A percentile compares a stretch with the other conserved stretches of the same genome.
phyloP scores from a whole-genome alignment of 2,888 invertebrate species.

The Clusia tigrina region DNA sequence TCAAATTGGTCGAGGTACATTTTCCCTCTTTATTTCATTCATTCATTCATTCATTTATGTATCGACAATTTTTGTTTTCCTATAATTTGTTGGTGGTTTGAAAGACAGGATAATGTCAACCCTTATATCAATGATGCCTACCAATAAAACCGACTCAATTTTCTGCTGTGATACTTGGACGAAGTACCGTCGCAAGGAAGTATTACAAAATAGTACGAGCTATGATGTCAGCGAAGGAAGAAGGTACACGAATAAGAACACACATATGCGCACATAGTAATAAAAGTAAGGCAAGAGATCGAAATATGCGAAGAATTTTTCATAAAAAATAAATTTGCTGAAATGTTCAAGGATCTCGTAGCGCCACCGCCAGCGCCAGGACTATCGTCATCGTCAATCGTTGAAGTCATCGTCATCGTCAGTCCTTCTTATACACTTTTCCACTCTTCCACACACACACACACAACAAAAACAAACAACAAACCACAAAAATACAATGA shows the following conservation, averaged over 20 bases:
- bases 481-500: not conserved
- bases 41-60: too few species aligned
- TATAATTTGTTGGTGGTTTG: too few species aligned
- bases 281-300: not conserved
- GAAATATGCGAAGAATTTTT: slow-evolving; percentile 3
- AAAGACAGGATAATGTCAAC: too few species aligned
- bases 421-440: not conserved
- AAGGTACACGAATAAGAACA: not conserved
- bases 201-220: not conserved
- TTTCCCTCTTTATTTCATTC: too few species aligned
- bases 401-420: not conserved
- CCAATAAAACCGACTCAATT: too few species aligned
- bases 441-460: not conserved
- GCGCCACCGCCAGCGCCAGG: not conserved
- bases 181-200: not conserved
- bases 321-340: not conserved
- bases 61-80: too few species aligned
- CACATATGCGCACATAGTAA: not conserved
- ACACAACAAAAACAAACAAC: not conserved
- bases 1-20: too few species aligned
- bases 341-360: not conserved
- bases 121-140: too few species aligned
- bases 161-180: too few species aligned
- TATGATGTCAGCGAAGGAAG: not conserved
- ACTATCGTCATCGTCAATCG: not conserved